Base-by-base conservation (phyloP, 2,888 invertebrate species). In the Mythimna vitellina region DNA sequence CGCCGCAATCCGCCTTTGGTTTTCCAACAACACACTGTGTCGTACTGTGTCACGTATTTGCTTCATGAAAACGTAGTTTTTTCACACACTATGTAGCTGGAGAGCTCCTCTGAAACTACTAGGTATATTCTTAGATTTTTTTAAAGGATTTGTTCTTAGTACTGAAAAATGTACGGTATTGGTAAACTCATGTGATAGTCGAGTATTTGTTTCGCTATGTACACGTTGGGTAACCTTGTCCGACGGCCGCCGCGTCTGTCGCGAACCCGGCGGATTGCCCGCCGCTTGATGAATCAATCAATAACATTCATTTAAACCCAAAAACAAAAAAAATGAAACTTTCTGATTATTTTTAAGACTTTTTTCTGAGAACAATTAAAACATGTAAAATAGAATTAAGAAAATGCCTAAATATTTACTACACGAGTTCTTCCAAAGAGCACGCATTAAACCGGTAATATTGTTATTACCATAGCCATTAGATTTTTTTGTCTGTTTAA, bases 141-240 rank as follows among this genome's bases (percentile, higher is more conserved):
- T 14, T 12, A 1, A n/a, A 53, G 7, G 46, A 65, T 54, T 29
- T 29, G 0, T 22, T 22, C 1, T 53, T 1, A 3, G 10, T 20
- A 3, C 2, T 58, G 6, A 32, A 29, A 35, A 63, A 61, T 57
- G 14, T 22, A 22, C 22, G 5, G 9, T 20, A 58, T 60, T 12
- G 20, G n/a, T 56, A 29, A 46, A 53, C 5, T 35, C 17, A 46
- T 62, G 29, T 29, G n/a, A 25, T 42, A 10, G 53, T 14, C 20
- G 20, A 42, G 51, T 20, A 64, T 60, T 32, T 35, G 49, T 67
- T 73, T 83, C 67, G 77, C 76, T 73, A 65, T 66, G 32, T 58
- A 56, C 81, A 81, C 81, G 56, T 42, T 66, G 76, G 86, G 85
- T 89, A 91, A 92, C 92, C 93, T 92, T 92, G 92, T 80, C 88